Conservation (phyloP, 2,888 invertebrate genomes). For the Philereme transversata region DNA sequence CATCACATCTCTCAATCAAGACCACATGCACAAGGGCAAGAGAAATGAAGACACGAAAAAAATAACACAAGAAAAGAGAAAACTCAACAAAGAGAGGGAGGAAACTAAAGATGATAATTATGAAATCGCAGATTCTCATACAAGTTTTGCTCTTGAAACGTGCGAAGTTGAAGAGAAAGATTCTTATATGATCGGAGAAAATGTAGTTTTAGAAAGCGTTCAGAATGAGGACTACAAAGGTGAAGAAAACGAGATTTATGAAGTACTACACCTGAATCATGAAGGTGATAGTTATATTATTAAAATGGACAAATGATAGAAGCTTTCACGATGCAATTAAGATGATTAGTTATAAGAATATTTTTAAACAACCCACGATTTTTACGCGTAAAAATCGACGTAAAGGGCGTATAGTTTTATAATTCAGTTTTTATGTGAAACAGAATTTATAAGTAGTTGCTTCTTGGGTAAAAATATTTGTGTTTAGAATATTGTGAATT, state of each 20-base stretch:
- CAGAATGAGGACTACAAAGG: slow-evolving; percentile 15
- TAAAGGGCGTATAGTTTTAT: too few relatives aligned
- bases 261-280: slow-evolving; percentile 18
- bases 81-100: background rate
- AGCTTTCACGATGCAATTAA: too few relatives aligned
- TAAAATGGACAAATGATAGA: background rate
- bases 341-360: too few relatives aligned
- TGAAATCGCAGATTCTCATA: background rate
- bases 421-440: too few relatives aligned
- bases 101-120: background rate
- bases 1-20: slow-evolving; percentile 42
- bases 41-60: slow-evolving; percentile 4
- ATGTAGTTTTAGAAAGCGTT: slow-evolving; percentile 17
- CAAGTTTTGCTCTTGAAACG: background rate
- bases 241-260: slow-evolving; percentile 13
- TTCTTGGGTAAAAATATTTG: too few relatives aligned
- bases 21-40: slow-evolving; percentile 40
- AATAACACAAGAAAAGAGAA: background rate
- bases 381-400: too few relatives aligned
- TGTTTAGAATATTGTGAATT: too few relatives aligned
- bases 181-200: slow-evolving; percentile 11
- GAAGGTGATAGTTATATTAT: slow-evolving; percentile 20
- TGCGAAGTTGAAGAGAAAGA: slow-evolving; percentile 5
- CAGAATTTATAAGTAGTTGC: too few relatives aligned
- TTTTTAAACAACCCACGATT: too few relatives aligned